Evolutionary conservation across 2,888 invertebrate genomes (phyloP), one percentile per base, ranked within the genome.

Genomic region (Drosophila leonis): DNA sequence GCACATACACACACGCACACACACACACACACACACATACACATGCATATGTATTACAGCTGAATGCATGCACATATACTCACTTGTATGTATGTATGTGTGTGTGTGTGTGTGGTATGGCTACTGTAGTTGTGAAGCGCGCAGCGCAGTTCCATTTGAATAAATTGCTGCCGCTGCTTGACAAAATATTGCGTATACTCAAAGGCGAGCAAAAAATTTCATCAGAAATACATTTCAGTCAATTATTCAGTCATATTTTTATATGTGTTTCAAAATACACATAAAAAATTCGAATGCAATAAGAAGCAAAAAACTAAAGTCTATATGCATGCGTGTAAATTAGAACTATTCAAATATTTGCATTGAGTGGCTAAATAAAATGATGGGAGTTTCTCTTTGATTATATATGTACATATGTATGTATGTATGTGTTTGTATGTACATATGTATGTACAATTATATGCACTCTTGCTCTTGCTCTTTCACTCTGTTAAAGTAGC

Each of bases 101-200:
- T n/a, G n/a, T 12, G n/a, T 33, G 5, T n/a, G 41, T 55, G 27
- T 24, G 24, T 37, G 18, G 33, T n/a, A 20, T 56, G 29, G 24
- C 24, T 37, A 18, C 51, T 61, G 57, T 13, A 62, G 56, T 51
- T 48, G 63, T 12, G n/a, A 20, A 20, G 13, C 51, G n/a, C 29
- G 39, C 31, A 12, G 18, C 31, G 15, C 15, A 27, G 54, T 55
- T 41, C 27, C 24, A 52, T 51, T 51, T 56, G 82, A 72, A 79
- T 56, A 75, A 70, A 78, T 33, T 83, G 48, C 48, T 70, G 73
- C 79, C 35, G 65, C 65, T 83, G 84, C 73, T 76, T 69, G 73
- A 68, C 56, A 82, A 82, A 82, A 83, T 75, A 83, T 65, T 65
- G 74, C 24, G 63, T 54, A 63, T 54, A 61, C 65, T 49, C 54